Conservation (phyloP, 2,888 invertebrate genomes). For the Nephrotoma guestfalica region DNA sequence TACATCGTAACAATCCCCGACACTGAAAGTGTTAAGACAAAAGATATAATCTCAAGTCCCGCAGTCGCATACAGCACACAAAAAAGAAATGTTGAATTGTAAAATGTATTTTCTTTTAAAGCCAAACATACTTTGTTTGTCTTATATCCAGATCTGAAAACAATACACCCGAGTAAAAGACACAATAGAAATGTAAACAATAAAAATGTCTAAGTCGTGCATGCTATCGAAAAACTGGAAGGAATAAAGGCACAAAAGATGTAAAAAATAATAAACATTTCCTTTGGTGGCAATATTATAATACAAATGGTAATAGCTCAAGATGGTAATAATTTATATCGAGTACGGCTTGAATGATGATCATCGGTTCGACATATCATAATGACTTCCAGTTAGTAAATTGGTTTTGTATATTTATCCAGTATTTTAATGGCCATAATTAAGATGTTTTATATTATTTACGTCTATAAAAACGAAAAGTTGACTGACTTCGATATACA, state of each 20-base stretch:
- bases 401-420: background rate
- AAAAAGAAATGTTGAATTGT: background rate
- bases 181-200: background rate
- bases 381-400: background rate
- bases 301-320: background rate
- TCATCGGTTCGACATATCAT: too few species aligned
- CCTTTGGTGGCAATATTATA: background rate
- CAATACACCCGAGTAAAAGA: background rate
- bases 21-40: background rate
- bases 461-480: background rate
- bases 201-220: background rate
- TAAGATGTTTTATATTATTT: background rate
- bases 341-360: background rate
- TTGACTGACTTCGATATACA: background rate
- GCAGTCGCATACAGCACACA: background rate
- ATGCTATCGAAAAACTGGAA: background rate
- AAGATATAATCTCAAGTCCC: background rate
- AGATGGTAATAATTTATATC: background rate
- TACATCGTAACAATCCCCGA: background rate
- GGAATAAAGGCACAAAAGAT: background rate
- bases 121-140: background rate
- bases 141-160: background rate
- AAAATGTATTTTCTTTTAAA: background rate
- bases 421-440: background rate
- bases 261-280: background rate